Evolutionary conservation across 2,888 invertebrate genomes (phyloP).

Genomic region (Lasioglossum leucozonium): DNA sequence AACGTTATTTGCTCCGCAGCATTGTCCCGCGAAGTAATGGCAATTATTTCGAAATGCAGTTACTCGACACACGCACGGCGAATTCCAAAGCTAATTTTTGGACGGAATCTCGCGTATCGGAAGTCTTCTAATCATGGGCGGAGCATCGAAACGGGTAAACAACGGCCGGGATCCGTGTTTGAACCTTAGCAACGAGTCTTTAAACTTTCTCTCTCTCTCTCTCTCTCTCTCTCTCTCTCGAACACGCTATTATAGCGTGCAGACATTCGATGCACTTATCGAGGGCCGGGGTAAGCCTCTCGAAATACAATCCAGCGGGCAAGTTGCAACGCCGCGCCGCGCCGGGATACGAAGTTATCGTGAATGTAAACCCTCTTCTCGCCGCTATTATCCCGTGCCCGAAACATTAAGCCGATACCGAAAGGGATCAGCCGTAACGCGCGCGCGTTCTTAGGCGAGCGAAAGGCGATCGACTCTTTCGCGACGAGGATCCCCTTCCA

Average conservation of each 20-base stretch:
- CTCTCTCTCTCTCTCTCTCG: background rate
- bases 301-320: conserved; percentile 42
- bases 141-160: background rate
- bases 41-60: background rate
- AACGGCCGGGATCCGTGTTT: background rate
- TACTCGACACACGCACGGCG: background rate
- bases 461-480: conserved; percentile 30
- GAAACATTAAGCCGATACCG: conserved; percentile 56
- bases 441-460: conserved; percentile 14
- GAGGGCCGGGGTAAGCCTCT: conserved; percentile 30
- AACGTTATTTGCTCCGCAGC: background rate
- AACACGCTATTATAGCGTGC: conserved; percentile 35
- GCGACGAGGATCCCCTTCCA: background rate
- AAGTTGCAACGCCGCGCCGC: conserved; percentile 16
- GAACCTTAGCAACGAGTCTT: background rate
- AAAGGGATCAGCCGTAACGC: conserved; percentile 54
- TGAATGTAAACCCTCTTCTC: conserved; percentile 42
- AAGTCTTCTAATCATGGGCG: background rate
- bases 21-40: background rate
- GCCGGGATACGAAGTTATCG: conserved; percentile 48
- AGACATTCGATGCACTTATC: conserved; percentile 44
- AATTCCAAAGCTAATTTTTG: background rate
- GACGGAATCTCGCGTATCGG: too few relatives aligned
- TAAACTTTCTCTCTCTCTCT: background rate
- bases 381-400: conserved; percentile 45